Percentiles rank a stretch among this genome's conserved stretches.
Evolutionary conservation across 2,888 invertebrate genomes (phyloP).

Genomic region (Geotrupes spiniger): DNA sequence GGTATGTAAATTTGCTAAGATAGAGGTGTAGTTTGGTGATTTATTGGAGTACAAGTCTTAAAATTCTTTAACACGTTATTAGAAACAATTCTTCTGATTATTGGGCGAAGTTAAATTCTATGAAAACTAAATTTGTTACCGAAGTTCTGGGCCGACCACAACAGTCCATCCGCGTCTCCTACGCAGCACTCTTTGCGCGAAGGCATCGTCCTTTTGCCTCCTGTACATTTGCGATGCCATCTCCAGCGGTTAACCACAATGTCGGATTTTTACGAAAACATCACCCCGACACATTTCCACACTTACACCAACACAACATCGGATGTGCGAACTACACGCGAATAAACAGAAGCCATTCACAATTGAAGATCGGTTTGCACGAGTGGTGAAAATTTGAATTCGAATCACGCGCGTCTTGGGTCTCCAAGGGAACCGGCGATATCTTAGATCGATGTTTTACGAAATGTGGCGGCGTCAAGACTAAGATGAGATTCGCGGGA

Average conservation of each 20-base stretch:
- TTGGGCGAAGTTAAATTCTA: no score
- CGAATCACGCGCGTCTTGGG: neutral
- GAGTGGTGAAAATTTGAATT: no score
- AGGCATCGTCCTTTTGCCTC: slow-evolving; percentile 34
- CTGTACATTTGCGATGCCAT: slow-evolving; percentile 20
- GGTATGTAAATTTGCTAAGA: no score
- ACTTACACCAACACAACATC: neutral
- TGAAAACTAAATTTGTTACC: slow-evolving; percentile 49
- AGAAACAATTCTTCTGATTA: no score
- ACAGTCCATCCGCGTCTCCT: slow-evolving; percentile 74
- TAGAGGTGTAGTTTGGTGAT: no score
- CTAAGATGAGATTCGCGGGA: slow-evolving; percentile 9
- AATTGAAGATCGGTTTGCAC: no score
- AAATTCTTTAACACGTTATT: no score
- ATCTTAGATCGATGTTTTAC: slow-evolving; percentile 9
- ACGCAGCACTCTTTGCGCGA: slow-evolving; percentile 48
- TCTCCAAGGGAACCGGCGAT: no score
- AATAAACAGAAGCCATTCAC: no score
- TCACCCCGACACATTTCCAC: slow-evolving; percentile 4
- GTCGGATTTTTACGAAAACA: no score
- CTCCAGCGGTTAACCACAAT: neutral
- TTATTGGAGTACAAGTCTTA: no score
- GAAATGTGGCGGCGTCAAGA: slow-evolving; percentile 10
- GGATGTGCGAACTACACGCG: no score
- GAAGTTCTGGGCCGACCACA: slow-evolving; percentile 68